Conservation (phyloP, 2,888 invertebrate species). For the Saturnia pavonia region DNA sequence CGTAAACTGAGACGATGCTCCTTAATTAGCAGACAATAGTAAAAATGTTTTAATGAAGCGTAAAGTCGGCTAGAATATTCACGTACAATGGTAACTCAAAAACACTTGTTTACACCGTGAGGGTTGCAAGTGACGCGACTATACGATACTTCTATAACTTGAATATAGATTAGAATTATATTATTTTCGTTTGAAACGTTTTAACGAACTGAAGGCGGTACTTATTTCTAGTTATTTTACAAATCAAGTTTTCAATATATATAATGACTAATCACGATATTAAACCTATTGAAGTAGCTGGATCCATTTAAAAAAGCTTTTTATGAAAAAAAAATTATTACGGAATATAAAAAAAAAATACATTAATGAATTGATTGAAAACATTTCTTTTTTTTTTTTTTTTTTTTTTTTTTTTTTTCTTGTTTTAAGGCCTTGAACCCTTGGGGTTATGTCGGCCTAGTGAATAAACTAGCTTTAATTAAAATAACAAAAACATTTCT, state of each 20-base stretch:
- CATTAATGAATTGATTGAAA: too few species aligned
- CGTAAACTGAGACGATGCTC: conserved; percentile 66
- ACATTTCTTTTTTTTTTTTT: too few species aligned
- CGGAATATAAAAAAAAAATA: too few species aligned
- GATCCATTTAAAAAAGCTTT: too few species aligned
- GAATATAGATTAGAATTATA: neutral
- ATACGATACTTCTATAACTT: conserved; percentile 29
- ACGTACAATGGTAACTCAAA: conserved; percentile 44
- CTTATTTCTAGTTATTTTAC: neutral
- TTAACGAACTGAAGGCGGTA: neutral
- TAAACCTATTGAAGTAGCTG: neutral
- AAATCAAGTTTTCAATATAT: neutral
- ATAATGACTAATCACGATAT: neutral
- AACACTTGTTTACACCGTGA: conserved; percentile 65
- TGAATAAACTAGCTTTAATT: too few species aligned
- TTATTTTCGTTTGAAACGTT: neutral
- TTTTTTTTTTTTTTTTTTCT: too few species aligned
- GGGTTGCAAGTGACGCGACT: conserved; percentile 52
- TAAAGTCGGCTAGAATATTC: conserved; percentile 59
- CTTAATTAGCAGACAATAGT: conserved; percentile 75
- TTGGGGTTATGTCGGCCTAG: too few species aligned
- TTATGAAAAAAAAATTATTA: too few species aligned
- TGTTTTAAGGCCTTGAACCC: too few species aligned
- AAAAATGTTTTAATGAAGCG: conserved; percentile 60
- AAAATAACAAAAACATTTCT: too few species aligned